Evolutionary conservation across 2,113 vertebrate species (phyloP).

Genomic region (Peucedramus taeniatus): DNA sequence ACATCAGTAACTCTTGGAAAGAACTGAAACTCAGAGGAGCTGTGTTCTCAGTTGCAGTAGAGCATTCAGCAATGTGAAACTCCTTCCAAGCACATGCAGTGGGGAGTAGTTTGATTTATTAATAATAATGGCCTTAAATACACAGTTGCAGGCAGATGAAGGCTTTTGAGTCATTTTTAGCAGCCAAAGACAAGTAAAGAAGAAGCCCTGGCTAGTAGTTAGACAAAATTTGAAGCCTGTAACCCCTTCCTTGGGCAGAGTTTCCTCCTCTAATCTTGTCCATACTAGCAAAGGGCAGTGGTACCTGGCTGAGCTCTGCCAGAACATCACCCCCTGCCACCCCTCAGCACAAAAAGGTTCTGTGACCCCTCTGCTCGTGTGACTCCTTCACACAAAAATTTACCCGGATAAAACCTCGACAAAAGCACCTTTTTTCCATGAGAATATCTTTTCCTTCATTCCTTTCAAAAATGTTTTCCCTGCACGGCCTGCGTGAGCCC

Average conservation of each 20-base stretch:
- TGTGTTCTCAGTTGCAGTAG: not conserved
- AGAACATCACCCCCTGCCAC: not conserved
- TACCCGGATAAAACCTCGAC: not conserved
- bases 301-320: not conserved
- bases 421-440: not conserved
- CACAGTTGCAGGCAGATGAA: not conserved
- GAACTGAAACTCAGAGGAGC: not conserved
- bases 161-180: not conserved
- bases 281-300: not conserved
- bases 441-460: not conserved
- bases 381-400: not conserved
- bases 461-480: not conserved
- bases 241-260: not conserved
- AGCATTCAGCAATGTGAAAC: not conserved
- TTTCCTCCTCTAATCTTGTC: not conserved
- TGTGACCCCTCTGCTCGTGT: not conserved
- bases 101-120: not conserved
- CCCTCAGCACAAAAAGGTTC: not conserved
- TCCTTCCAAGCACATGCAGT: not conserved
- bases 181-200: not conserved
- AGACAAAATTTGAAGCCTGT: not conserved
- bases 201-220: not conserved
- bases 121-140: not conserved
- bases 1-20: not conserved
- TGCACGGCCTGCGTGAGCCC: not conserved